Conservation (phyloP, 2,888 invertebrate genomes). For the Dione vanillae region DNA sequence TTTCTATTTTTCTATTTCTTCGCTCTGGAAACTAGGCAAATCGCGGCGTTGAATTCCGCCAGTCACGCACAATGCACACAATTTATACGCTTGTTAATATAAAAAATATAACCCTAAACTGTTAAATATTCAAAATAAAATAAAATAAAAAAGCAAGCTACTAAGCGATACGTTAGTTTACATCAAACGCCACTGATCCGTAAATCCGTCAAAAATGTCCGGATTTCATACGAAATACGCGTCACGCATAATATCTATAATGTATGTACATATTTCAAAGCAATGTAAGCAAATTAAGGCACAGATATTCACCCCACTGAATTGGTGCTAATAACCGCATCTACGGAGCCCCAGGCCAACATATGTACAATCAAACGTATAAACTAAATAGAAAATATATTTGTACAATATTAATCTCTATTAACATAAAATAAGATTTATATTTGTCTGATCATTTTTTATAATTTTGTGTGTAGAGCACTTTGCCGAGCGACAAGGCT, state of each 20-base stretch:
- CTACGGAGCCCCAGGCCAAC: constrained; percentile 53
- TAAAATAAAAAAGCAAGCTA: neutral
- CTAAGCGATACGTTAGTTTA: constrained; percentile 31
- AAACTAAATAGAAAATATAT: constrained; percentile 50
- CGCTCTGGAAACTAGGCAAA: too few species aligned
- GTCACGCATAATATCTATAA: constrained; percentile 50
- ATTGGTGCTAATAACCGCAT: constrained; percentile 79
- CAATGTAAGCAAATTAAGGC: constrained; percentile 77
- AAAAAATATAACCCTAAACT: constrained; percentile 1
- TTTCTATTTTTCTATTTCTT: too few species aligned
- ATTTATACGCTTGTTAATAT: neutral
- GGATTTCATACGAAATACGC: constrained; percentile 42
- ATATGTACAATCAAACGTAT: constrained; percentile 32
- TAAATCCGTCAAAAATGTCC: constrained; percentile 39
- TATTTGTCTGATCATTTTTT: constrained; percentile 42
- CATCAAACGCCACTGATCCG: constrained; percentile 43
- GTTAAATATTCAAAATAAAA: constrained; percentile 1
- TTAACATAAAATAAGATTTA: constrained; percentile 16
- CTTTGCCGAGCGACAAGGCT: constrained; percentile 52
- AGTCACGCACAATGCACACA: too few species aligned
- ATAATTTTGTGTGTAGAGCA: constrained; percentile 50
- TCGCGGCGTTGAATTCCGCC: too few species aligned
- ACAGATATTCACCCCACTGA: constrained; percentile 79
- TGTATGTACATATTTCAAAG: constrained; percentile 72
- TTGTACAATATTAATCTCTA: constrained; percentile 38